Percentiles rank a stretch among this genome's conserved stretches.
These are phyloP conservation scores for Aplochiton taeniatus DNA, from an alignment of 2,797 vertebrate species.

Conservation along the genomic window DNA sequence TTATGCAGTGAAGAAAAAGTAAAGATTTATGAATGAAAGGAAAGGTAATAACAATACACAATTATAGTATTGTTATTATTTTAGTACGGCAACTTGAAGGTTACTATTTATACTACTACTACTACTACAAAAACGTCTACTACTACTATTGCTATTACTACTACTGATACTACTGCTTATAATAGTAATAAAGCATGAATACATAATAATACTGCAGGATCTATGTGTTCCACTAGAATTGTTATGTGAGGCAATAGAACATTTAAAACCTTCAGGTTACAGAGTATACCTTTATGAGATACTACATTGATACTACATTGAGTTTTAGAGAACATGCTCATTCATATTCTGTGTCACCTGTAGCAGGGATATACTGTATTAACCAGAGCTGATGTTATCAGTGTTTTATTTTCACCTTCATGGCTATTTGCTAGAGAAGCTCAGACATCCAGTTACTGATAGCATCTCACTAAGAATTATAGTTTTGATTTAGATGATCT, in stretches of 20 bases:
- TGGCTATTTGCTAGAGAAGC: slow-evolving; percentile 18
- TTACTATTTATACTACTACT: too few species aligned
- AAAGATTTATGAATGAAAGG: too few species aligned
- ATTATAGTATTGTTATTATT: too few species aligned
- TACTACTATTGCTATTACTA: too few species aligned
- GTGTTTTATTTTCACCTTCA: neutral
- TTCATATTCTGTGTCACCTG: slow-evolving; percentile 1
- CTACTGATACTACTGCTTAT: too few species aligned
- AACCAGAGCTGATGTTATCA: neutral
- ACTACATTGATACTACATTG: slow-evolving; percentile 5
- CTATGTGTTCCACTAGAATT: too few species aligned
- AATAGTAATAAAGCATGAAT: too few species aligned
- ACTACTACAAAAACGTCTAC: too few species aligned
- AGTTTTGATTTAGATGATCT: slow-evolving; percentile 18
- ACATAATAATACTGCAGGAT: too few species aligned
- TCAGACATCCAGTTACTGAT: slow-evolving; percentile 46
- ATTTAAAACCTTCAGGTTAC: slow-evolving; percentile 25
- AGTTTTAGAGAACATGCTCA: slow-evolving; percentile 12
- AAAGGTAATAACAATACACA: too few species aligned
- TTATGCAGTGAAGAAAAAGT: too few species aligned
- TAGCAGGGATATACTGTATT: neutral
- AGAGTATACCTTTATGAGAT: neutral
- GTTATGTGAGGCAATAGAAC: neutral
- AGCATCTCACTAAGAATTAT: slow-evolving; percentile 38
- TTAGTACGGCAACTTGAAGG: too few species aligned